Evolutionary conservation across 2,888 invertebrate genomes (phyloP), one percentile per base, ranked within the genome.

Genomic region (Eugnorisma glareosa): DNA sequence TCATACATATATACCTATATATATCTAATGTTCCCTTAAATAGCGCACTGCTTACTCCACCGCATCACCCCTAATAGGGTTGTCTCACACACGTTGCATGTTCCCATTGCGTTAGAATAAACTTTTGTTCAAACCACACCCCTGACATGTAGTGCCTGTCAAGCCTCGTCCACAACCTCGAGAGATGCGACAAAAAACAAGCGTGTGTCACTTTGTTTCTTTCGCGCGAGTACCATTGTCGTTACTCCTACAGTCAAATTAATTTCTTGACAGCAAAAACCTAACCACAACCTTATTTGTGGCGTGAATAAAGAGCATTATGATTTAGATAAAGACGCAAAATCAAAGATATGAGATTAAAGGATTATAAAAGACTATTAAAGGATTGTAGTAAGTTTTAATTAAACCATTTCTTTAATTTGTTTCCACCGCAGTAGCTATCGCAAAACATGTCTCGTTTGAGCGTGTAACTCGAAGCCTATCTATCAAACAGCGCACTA

Each of bases 51-150:
- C 18, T 21, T 63, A 63, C 35, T 28, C 48, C 70, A 67, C 57
- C 67, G 45, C 37, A 40, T 57, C 67, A 70, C 74, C 66, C 40
- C 10, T n/a, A 61, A n/a, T 8, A 74, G 43, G 48, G 61, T 43
- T 71, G 79, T 76, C 72, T 67, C 68, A 81, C 61, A 76, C 74
- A 79, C 69, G 73, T 68, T 76, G 79, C 75, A 78, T 73, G 75
- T 77, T 82, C 81, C 37, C 71, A 70, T 48, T 51, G 59, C 35
- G 59, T 72, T 61, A 37, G 59, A 76, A 82, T 73, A 67, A 85
- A 64, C 57, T 67, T 43, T 45, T 77, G 54, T 77, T 37, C 24
- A 31, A 67, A 79, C 73, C 73, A 71, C 54, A 45, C 74, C 72
- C 75, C 72, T 64, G 78, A 64, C 73, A 76, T 73, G 70, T 79